Conservation (phyloP, 2,797 vertebrate genomes). For the Acrossocheilus fasciatus region DNA sequence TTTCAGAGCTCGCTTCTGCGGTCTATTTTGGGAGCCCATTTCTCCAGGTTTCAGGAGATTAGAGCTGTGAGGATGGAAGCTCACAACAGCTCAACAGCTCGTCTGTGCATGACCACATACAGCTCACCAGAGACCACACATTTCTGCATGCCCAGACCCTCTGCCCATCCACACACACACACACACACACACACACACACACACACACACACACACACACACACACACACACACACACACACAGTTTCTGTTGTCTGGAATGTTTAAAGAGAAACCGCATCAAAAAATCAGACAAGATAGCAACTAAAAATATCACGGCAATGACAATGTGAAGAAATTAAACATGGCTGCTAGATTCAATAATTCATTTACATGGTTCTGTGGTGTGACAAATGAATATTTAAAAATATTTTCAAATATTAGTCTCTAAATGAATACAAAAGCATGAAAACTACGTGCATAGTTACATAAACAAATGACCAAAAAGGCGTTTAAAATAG, state of each 20-base stretch:
- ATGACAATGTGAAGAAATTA: not conserved
- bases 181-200: not conserved
- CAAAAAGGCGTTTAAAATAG: not conserved
- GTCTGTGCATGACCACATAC: slow-evolving; percentile 40
- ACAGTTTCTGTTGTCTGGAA: not conserved
- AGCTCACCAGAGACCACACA: slow-evolving; percentile 23
- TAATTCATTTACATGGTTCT: not conserved
- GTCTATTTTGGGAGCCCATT: slow-evolving; percentile 39
- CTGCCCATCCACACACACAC: not conserved
- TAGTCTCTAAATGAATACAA: not conserved
- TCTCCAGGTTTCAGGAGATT: slow-evolving; percentile 41
- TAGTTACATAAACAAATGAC: too few relatives aligned
- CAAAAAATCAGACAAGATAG: not conserved
- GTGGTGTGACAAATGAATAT: not conserved
- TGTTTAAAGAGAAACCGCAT: not conserved
- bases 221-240: not conserved
- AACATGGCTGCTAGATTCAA: not conserved
- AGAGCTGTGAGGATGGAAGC: slow-evolving; percentile 34
- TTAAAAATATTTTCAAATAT: not conserved
- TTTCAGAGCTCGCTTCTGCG: slow-evolving; percentile 6
- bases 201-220: not conserved
- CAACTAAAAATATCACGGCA: slow-evolving; percentile 3
- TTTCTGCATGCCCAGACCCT: slow-evolving; percentile 26
- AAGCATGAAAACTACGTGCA: not conserved
- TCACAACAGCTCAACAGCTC: slow-evolving; percentile 39